phyloP scores from a whole-genome alignment of 2,888 invertebrate species.

The Glyphotaelius pellucidus region DNA sequence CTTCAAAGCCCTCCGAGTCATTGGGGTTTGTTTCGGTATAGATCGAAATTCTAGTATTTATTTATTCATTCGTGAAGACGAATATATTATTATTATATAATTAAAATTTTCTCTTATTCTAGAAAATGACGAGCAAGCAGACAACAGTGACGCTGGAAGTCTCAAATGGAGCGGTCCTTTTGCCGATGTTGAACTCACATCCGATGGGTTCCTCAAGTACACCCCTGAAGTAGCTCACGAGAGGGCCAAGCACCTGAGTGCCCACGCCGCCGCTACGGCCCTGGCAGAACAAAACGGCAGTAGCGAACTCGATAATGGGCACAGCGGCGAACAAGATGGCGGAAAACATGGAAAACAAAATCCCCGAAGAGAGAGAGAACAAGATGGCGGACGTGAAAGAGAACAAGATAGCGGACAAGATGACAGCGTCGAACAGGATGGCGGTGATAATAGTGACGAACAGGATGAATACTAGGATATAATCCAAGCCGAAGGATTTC shows the following conservation, averaged over 20 bases:
- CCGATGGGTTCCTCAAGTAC: slow-evolving; percentile 78
- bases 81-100: not conserved
- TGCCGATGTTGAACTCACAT: slow-evolving; percentile 78
- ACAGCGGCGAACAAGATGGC: not conserved
- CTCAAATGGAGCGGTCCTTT: slow-evolving; percentile 72
- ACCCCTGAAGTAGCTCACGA: slow-evolving; percentile 81
- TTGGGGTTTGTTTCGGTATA: too few relatives aligned
- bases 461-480: not conserved
- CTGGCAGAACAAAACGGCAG: not conserved
- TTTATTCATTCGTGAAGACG: too few relatives aligned
- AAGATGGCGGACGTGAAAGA: not conserved
- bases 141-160: slow-evolving; percentile 32
- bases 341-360: not conserved
- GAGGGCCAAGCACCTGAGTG: slow-evolving; percentile 76
- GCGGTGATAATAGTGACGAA: not conserved
- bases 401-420: not conserved
- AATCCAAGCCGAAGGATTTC: not conserved
- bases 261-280: not conserved
- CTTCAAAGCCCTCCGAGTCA: too few relatives aligned
- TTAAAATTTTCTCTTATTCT: not conserved
- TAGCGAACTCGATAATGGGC: not conserved
- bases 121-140: slow-evolving; percentile 33
- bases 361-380: too few relatives aligned
- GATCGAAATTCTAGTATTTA: too few relatives aligned
- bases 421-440: not conserved